These are phyloP conservation scores for Ooceraea biroi DNA, from an alignment of 1,140 invertebrate species.

Conservation along the genomic window DNA sequence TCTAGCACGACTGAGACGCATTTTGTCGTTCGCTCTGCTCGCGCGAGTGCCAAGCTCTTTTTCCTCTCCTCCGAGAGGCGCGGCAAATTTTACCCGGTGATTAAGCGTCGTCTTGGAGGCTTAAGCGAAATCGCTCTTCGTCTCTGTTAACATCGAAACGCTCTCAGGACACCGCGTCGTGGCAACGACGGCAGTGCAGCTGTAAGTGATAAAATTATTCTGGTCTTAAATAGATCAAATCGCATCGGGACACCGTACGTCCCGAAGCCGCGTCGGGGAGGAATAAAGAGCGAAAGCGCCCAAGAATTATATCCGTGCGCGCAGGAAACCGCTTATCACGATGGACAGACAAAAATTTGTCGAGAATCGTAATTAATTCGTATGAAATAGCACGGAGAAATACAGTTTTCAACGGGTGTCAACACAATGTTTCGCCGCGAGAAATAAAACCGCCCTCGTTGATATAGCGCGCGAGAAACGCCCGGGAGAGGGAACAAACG, in stretches of 20 bases:
- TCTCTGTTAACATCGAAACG: constrained; percentile 74
- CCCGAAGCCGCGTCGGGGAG: constrained; percentile 29
- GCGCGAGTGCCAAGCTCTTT: constrained; percentile 45
- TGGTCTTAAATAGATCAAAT: constrained; percentile 72
- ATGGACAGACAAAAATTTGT: constrained; percentile 3
- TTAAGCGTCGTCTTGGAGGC: constrained; percentile 68
- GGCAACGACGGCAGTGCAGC: constrained; percentile 60
- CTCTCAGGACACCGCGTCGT: constrained; percentile 66
- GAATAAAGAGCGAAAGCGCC: constrained; percentile 43
- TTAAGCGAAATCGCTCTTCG: constrained; percentile 75
- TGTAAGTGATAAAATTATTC: constrained; percentile 78
- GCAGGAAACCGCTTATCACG: constrained; percentile 49
- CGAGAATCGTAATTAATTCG: constrained; percentile 51
- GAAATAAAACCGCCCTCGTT: constrained; percentile 31
- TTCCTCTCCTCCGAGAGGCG: constrained; percentile 3
- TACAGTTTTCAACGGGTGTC: constrained; percentile 42
- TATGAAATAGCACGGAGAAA: constrained; percentile 30
- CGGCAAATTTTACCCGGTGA: constrained; percentile 72
- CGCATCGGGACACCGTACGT: constrained; percentile 20
- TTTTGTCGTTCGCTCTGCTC: constrained; percentile 2
- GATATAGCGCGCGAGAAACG: constrained; percentile 8
- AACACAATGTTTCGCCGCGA: constrained; percentile 23
- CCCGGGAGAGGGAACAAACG: constrained; percentile 49
- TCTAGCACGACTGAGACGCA: not conserved
- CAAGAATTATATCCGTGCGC: constrained; percentile 47